A percentile compares a stretch with the other conserved stretches of the same genome.
phyloP scores from a whole-genome alignment of 2,797 vertebrate genomes.

The Steatocranus sp. region DNA sequence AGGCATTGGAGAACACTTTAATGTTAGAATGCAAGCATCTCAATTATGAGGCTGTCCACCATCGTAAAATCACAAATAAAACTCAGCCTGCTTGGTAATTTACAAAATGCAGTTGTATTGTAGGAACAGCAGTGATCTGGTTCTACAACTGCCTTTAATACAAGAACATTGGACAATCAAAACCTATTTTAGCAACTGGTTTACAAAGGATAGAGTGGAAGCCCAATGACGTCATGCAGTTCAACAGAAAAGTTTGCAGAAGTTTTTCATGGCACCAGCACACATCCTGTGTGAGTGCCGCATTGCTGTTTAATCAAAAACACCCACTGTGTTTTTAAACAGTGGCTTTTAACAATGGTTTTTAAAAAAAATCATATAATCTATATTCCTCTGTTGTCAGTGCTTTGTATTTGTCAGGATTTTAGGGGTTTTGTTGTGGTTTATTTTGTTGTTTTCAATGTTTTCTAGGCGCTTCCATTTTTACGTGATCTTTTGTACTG shows the following conservation, averaged over 20 bases:
- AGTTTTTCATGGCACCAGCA: background rate
- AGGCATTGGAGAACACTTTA: constrained; percentile 1
- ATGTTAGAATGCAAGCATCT: constrained; percentile 12
- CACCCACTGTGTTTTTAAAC: background rate
- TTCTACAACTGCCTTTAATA: background rate
- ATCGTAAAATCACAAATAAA: constrained; percentile 6
- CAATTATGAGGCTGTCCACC: constrained; percentile 7
- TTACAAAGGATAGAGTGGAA: background rate
- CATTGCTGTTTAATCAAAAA: fast-evolving
- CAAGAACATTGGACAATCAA: background rate
- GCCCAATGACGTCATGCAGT: background rate
- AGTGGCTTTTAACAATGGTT: background rate
- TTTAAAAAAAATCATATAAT: background rate
- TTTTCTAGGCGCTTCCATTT: background rate
- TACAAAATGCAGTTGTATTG: background rate
- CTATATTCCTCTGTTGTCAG: background rate
- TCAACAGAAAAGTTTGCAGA: background rate
- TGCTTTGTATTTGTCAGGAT: background rate
- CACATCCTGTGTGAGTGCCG: background rate
- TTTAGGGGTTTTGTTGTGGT: background rate
- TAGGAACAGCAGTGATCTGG: background rate
- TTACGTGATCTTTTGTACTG: background rate
- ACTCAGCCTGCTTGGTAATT: background rate
- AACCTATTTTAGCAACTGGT: background rate
- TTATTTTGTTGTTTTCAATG: background rate